Percentiles rank a stretch among this genome's conserved stretches.
These are phyloP conservation scores for Drosophila virilis DNA, from an alignment of 1,140 invertebrate genomes.

Conservation along the genomic window DNA sequence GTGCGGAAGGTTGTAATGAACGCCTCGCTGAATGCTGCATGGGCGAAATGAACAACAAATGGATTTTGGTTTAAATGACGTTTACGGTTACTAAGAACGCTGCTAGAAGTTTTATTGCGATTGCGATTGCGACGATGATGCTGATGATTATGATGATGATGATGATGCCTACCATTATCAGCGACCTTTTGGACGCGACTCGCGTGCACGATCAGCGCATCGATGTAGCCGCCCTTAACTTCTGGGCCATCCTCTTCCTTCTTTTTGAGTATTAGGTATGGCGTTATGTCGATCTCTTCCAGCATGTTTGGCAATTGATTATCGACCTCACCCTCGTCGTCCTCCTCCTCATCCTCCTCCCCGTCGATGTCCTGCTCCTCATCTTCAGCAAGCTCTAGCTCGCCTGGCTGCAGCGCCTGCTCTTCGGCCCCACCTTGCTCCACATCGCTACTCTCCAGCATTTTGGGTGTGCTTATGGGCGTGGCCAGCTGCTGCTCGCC, in stretches of 20 bases:
- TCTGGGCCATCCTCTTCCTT: conserved; percentile 94
- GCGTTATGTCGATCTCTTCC: conserved; percentile 92
- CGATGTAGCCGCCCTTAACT: conserved; percentile 94
- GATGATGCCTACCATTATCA: conserved; percentile 79
- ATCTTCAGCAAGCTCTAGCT: conserved; percentile 31
- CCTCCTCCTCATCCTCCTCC: conserved; percentile 60
- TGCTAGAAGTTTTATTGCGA: neutral
- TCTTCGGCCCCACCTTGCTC: neutral
- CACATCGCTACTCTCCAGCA: conserved; percentile 27
- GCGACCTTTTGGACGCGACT: conserved; percentile 89
- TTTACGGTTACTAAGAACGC: conserved; percentile 15
- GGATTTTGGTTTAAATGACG: conserved; percentile 34
- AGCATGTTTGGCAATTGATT: conserved; percentile 85
- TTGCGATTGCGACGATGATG: conserved; percentile 18
- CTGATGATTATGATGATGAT: conserved; percentile 9
- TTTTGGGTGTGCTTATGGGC: conserved; percentile 54
- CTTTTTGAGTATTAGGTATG: conserved; percentile 91
- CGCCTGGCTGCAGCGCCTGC: neutral
- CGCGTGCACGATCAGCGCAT: conserved; percentile 96
- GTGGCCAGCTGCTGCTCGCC: conserved; percentile 4
- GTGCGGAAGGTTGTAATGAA: conserved; percentile 98
- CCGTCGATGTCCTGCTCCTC: conserved; percentile 71
- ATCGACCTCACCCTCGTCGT: conserved; percentile 66
- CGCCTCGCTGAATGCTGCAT: conserved; percentile 93
- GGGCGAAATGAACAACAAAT: conserved; percentile 52